phyloP scores from a whole-genome alignment of 92 coral and sea anemone genomes.

The Pocillopora grandis region DNA sequence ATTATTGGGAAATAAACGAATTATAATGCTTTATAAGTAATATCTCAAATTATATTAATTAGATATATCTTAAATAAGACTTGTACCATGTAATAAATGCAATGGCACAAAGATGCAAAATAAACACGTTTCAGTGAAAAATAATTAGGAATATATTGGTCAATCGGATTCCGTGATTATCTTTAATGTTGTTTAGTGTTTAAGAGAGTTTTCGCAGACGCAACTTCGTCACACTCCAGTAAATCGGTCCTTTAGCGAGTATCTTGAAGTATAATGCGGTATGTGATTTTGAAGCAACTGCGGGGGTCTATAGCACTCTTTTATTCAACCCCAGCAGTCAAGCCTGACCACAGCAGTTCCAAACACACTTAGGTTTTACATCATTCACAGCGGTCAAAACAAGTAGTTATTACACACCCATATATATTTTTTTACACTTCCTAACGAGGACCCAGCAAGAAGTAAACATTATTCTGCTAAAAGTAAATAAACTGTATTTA shows the following conservation, averaged over 20 bases:
- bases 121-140: too few relatives aligned
- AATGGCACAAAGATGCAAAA: too few relatives aligned
- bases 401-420: background rate
- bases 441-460: background rate
- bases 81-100: too few relatives aligned
- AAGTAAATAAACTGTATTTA: slow-evolving; percentile 15
- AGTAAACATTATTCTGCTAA: slow-evolving; percentile 18
- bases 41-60: too few relatives aligned
- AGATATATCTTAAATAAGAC: too few relatives aligned
- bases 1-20: background rate
- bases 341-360: background rate
- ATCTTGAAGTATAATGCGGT: background rate
- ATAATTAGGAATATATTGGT: too few relatives aligned
- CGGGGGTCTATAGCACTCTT: background rate
- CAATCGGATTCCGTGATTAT: too few relatives aligned
- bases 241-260: background rate
- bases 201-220: background rate
- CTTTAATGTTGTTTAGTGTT: too few relatives aligned
- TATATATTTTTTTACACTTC: slow-evolving; percentile 1
- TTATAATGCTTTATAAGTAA: too few relatives aligned
- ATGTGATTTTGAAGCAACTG: background rate
- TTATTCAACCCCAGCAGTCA: slow-evolving; percentile 8
- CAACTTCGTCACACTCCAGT: background rate
- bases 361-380: background rate
- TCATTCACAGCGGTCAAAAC: background rate